phyloP scores from a whole-genome alignment of 2,113 vertebrate genomes.

The Larimichthys polyactis region DNA sequence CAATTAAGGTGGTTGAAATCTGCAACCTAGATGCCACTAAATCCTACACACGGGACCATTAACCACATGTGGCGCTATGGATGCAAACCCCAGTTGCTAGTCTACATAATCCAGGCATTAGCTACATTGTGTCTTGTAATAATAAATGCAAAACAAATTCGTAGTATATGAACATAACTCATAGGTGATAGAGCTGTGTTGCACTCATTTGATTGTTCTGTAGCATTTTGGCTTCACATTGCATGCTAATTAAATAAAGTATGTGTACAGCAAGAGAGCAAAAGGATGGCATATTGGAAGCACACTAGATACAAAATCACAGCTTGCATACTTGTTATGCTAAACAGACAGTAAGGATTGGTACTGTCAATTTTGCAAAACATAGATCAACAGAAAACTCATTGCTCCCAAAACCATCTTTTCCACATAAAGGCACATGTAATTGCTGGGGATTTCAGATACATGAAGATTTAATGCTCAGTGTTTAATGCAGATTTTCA shows the following conservation, averaged over 20 bases:
- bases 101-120: no score
- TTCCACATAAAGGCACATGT: conserved; percentile 33
- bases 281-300: no score
- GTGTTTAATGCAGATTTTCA: conserved; percentile 11
- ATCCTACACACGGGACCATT: no score
- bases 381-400: conserved; percentile 9
- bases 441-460: conserved; percentile 11
- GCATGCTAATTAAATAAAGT: not conserved
- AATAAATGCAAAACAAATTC: not conserved
- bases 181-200: no score
- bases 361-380: conserved; percentile 13
- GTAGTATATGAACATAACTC: no score
- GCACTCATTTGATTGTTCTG: not conserved
- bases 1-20: no score
- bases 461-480: conserved; percentile 30
- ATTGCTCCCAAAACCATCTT: conserved; percentile 9
- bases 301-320: no score
- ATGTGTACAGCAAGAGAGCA: not conserved
- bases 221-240: not conserved
- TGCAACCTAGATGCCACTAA: no score
- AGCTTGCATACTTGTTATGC: not conserved
- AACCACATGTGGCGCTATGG: no score
- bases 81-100: no score
- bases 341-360: not conserved
- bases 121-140: not conserved